Evolutionary conservation across 2,888 invertebrate species (phyloP).

Genomic region (Drosophila demipolita): DNA sequence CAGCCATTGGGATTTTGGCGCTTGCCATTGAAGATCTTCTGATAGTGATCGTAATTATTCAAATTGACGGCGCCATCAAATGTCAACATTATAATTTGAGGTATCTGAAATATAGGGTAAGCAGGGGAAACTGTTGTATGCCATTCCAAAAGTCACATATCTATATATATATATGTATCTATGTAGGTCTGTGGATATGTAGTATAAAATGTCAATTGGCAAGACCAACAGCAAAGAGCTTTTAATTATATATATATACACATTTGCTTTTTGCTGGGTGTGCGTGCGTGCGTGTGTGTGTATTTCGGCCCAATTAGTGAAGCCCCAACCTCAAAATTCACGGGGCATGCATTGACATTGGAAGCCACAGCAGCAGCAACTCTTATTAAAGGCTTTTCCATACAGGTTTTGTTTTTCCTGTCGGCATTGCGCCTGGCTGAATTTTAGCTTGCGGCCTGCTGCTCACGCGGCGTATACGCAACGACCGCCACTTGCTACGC

Average conservation of each 20-base stretch:
- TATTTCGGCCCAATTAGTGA: slow-evolving; percentile 63
- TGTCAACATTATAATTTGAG: slow-evolving; percentile 96
- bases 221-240: slow-evolving; percentile 3
- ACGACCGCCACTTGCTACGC: slow-evolving; percentile 12
- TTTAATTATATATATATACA: slow-evolving; percentile 51
- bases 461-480: slow-evolving; percentile 32
- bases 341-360: slow-evolving; percentile 72
- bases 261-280: slow-evolving; percentile 17
- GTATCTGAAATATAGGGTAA: slow-evolving; percentile 88
- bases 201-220: slow-evolving; percentile 2
- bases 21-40: slow-evolving; percentile 92
- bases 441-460: slow-evolving; percentile 25
- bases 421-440: slow-evolving; percentile 61
- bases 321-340: slow-evolving; percentile 66
- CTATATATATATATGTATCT: background rate
- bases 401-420: slow-evolving; percentile 62
- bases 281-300: background rate
- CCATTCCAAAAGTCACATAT: background rate
- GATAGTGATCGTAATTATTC: slow-evolving; percentile 95
- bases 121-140: slow-evolving; percentile 16
- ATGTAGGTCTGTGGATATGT: background rate
- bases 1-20: slow-evolving; percentile 96
- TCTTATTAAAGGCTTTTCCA: slow-evolving; percentile 76
- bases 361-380: slow-evolving; percentile 45
- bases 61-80: slow-evolving; percentile 97